phyloP scores from a whole-genome alignment of 2,797 vertebrate genomes.

The Coregonus sp. region DNA sequence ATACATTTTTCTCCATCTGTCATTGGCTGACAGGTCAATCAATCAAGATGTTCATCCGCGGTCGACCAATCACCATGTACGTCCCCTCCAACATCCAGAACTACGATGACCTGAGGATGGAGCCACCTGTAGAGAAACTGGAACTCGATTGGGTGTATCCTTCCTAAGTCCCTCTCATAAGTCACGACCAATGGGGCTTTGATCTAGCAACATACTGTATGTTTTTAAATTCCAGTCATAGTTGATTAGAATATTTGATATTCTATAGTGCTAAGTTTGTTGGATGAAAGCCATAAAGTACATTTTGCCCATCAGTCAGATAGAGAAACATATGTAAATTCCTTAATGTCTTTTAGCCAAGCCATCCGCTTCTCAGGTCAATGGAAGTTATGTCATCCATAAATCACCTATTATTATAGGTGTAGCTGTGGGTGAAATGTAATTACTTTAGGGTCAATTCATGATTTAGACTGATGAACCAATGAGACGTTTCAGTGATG shows the following conservation, averaged over 20 bases:
- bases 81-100: conserved; percentile 88
- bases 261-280: neutral
- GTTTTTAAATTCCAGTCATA: neutral
- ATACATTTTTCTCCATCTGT: neutral
- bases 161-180: conserved; percentile 31
- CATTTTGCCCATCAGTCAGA: neutral
- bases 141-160: conserved; percentile 96
- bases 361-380: neutral
- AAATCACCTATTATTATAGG: conserved; percentile 11
- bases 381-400: neutral
- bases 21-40: conserved; percentile 76
- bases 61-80: conserved; percentile 94
- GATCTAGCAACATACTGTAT: neutral
- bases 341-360: conserved; percentile 3
- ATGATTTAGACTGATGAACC: neutral
- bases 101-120: conserved; percentile 86
- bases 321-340: neutral
- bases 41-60: conserved; percentile 92
- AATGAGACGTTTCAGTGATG: neutral
- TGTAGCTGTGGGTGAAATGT: neutral
- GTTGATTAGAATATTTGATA: neutral
- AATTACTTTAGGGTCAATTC: neutral
- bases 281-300: neutral
- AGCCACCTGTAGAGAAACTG: conserved; percentile 83
- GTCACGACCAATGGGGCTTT: neutral